Conservation (phyloP, 2,797 vertebrate genomes). For the Manis crassicaudata region DNA sequence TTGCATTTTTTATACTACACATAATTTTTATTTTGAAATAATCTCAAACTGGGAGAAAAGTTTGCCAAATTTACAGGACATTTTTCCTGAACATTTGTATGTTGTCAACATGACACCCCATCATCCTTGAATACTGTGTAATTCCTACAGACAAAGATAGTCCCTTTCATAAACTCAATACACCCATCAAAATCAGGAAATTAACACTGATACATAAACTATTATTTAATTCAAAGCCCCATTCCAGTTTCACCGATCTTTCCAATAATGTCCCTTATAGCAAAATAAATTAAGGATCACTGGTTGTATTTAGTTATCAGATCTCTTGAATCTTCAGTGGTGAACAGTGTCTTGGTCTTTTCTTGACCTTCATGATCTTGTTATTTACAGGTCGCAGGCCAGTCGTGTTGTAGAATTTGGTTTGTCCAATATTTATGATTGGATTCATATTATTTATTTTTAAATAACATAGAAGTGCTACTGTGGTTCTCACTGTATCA, state of each 20-base stretch:
- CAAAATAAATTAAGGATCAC: neutral
- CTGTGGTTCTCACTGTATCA: neutral
- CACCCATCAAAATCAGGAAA: neutral
- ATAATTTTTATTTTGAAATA: constrained; percentile 21
- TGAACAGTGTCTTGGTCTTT: neutral
- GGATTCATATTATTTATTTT: neutral
- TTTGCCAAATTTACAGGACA: neutral
- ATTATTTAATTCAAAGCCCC: neutral
- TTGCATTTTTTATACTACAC: neutral
- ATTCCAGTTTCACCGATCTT: neutral
- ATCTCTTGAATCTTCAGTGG: neutral
- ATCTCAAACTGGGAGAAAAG: neutral
- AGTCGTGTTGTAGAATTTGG: neutral
- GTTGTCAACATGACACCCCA: neutral
- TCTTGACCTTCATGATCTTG: neutral
- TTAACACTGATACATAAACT: neutral
- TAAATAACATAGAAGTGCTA: neutral
- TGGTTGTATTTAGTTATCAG: neutral
- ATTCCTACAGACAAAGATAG: neutral
- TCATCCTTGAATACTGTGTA: neutral
- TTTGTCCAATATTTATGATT: neutral
- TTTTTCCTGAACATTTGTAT: neutral
- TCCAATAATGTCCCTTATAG: neutral
- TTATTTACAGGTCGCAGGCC: neutral
- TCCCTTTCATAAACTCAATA: neutral